Base-by-base conservation (phyloP, 2,888 invertebrate genomes). In the Automeris io region DNA sequence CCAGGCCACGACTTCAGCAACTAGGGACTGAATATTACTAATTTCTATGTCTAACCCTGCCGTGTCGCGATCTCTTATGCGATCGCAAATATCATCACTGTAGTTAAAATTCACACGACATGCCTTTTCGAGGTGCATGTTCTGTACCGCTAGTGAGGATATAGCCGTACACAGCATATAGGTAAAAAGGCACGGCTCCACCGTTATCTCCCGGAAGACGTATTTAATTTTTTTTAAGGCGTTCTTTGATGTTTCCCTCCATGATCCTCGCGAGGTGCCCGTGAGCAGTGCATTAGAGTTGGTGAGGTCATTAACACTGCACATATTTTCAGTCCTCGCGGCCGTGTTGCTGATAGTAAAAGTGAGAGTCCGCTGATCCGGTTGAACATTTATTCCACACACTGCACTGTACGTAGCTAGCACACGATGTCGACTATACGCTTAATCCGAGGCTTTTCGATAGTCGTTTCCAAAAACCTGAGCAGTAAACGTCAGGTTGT, bases 141-240 rank as follows among this genome's bases (percentile, higher is more conserved):
- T 88, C 45, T 81, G 78, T 6, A 90, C 79, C 1, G 90, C 88
- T 18, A 90, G 62, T 25, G 91, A 90, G 0, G 94, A 93, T 16
- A 90, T 64, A 1, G 90, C 88, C 32, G 88, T 90, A 43, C 91
- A 91, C 64, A 91, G 74, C 61, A 91, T 89, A 61, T 91, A 92
- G 46, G 88, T 79, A 45, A 91, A 89, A 46, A 92, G 64, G 52
- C 92, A 89, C 6, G 92, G 92, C 53, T 92, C 92, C 1, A 92
- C 91, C 0, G 91, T 91, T 1, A 77, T 82, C 54, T 86, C 85
- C 2, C 62, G 60, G 22, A 77, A 59, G 40, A 73, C 57, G 50
- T 55, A 53, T 48, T 72, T 78, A 9, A 91, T 48, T 25, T 61
- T 61, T 54, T 82, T 85, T 43, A 83, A 49, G 3, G 59, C 38